Base-by-base conservation (phyloP, 2,113 vertebrate genomes). In the Phoxinus phoxinus region DNA sequence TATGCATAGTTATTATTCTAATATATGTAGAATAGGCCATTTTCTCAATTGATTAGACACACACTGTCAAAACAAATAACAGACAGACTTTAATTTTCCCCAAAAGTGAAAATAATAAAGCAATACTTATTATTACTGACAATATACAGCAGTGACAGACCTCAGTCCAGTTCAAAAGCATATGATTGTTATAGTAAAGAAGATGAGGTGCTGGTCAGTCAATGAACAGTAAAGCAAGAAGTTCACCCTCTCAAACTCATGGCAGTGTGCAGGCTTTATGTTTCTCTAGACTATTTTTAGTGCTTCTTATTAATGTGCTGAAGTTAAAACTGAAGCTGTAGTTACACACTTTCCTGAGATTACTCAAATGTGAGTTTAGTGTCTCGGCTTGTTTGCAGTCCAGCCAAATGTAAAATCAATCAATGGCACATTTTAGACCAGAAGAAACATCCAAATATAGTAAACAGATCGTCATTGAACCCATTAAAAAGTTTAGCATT, bases 201-300 rank as follows among this genome's bases (percentile, higher is more conserved):
- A 11, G 19, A 23, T 23, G 19, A 71, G 19, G 32, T 11, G 9
- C 67, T 37, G 37, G 37, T 37, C 30, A 32, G 8, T 21, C 67
- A 41, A 71, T 71, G 9, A 41, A 74, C n/a, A 46, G 21, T 5
- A 44, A 73, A 73, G 21, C 69, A 48, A 69, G 35, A 5, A 41
- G 32, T 11, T 23, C 7, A 37, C 37, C 32, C 67, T 37, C n/a
- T 75, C 13, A 48, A 21, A 48, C 41, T 15, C 58, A 63, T 27
- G 37, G 61, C 23, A n/a, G 61, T 23, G 44, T 23, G 8, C 2
- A 41, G 41, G 37, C 27, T 27, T 81, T 67, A 32, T 81, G 59
- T 69, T 65, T 69, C 80, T 69, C 4, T 1, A 9, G 6, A 11
- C 25, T 81, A 81, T 81, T 32, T 81, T 81, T 51, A 51, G 80